Evolutionary conservation across 2,797 vertebrate species (phyloP), one percentile per base, ranked within the genome.

Genomic region (Siniperca obscura): DNA sequence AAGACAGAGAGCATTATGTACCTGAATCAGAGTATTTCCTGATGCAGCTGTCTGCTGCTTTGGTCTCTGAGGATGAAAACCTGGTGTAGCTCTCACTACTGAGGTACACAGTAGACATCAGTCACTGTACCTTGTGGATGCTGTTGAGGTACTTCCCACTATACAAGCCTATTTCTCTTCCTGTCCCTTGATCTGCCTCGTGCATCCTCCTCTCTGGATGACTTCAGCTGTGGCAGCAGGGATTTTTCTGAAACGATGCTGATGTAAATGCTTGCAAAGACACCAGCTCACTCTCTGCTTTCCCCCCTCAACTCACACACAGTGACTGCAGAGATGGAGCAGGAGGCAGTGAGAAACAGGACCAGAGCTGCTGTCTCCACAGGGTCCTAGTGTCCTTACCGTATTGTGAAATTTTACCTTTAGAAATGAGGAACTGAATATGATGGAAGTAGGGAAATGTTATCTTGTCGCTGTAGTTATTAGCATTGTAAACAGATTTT

Each of bases 261-360:
- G 92, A 94, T 94, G 89, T 84, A 85, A 87, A 91, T 89, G 83
- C 90, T 91, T 82, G 87, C 83, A 89, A 86, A 91, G 79, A 84
- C 86, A 92, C 87, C 88, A 89, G 91, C 90, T 91, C 88, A 81
- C 78, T 76, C 87, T 84, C 73, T 88, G 83, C 86, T 87, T 66
- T 74, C 80, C 84, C 83, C 69, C 86, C 85, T 89, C 87, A 88
- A 86, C 90, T 90, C 91, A 90, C 90, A 90, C 92, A 90, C 92
- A 90, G 87, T 92, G 92, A 94, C 93, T 93, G 93, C 94, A 93
- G 92, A 93, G 93, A 94, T 92, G 91, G 91, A 94, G 90, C 89
- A 92, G 90, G 89, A 92, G 92, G 92, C 92, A 90, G 89, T 14
- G 66, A 91, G 91, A 86, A 90, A 83, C 68, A 91, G 86, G 84